Percentiles rank a stretch among this genome's conserved stretches.
These are phyloP conservation scores for Aythya baeri DNA, from an alignment of 2,113 vertebrate species.

Conservation along the genomic window DNA sequence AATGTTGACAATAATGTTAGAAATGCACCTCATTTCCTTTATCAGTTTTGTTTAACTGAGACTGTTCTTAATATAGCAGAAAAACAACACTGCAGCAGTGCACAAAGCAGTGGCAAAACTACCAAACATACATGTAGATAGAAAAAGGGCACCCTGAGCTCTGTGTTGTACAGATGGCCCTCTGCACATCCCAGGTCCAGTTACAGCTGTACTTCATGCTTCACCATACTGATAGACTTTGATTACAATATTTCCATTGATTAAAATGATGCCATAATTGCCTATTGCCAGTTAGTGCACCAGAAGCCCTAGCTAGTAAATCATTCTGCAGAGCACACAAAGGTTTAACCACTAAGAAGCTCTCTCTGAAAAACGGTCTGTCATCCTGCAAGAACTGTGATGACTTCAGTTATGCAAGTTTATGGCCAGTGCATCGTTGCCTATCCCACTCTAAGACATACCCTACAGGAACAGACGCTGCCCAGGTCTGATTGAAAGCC, in stretches of 20 bases:
- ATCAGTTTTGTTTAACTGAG: not conserved
- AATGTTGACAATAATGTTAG: not conserved
- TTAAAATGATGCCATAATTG: not conserved
- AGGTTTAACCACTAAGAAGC: not conserved
- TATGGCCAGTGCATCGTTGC: not conserved
- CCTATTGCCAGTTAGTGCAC: not conserved
- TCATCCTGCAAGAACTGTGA: accelerated
- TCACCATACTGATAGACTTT: not conserved
- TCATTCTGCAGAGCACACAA: not conserved
- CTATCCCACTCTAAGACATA: not conserved
- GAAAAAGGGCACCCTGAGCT: accelerated
- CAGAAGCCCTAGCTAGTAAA: not conserved
- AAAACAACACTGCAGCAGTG: accelerated
- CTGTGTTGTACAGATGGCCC: not conserved
- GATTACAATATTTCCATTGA: not conserved
- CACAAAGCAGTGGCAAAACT: not conserved
- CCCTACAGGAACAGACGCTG: not conserved
- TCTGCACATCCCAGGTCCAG: not conserved
- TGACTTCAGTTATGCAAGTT: not conserved
- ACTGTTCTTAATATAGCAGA: accelerated
- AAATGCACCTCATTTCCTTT: not conserved
- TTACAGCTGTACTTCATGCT: not conserved
- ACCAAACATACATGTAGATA: accelerated
- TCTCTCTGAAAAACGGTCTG: not conserved
- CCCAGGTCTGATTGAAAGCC: not conserved